Percentiles rank a stretch among this genome's conserved stretches.
Conservation (phyloP, 2,888 invertebrate genomes). For the Pachymerium ferrugineum region DNA sequence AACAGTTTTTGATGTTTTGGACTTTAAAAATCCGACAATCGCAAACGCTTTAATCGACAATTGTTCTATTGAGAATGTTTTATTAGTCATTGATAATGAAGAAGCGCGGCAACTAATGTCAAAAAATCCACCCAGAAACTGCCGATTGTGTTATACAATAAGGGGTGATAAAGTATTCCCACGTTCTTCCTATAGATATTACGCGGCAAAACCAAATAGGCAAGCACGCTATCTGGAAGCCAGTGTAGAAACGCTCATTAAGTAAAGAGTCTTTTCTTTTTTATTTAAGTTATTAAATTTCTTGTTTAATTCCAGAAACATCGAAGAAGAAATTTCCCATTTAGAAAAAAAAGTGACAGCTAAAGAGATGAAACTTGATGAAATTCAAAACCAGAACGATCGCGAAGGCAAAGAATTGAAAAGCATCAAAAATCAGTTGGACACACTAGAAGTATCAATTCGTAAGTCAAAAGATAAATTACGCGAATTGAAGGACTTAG, state of each 20-base stretch:
- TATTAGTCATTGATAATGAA: not conserved
- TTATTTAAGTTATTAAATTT: too few relatives aligned
- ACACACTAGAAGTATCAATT: too few relatives aligned
- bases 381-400: too few relatives aligned
- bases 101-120: not conserved
- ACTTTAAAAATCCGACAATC: not conserved
- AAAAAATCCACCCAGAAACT: not conserved
- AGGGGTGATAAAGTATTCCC: not conserved
- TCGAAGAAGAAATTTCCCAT: not conserved
- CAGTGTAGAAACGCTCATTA: too few relatives aligned
- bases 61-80: not conserved
- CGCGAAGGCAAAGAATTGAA: not conserved
- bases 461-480: slow-evolving; percentile 40
- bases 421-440: too few relatives aligned
- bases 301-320: too few relatives aligned
- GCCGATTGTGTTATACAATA: not conserved
- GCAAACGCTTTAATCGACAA: not conserved
- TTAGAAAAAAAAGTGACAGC: not conserved
- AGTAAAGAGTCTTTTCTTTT: too few relatives aligned
- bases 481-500: slow-evolving; percentile 43
- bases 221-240: too few relatives aligned
- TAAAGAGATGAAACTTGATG: not conserved
- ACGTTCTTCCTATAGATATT: not conserved
- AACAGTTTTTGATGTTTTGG: not conserved
- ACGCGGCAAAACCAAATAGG: too few relatives aligned